Percentiles rank a stretch among this genome's conserved stretches.
These are phyloP conservation scores for Cotesia typhae DNA, from an alignment of 1,140 invertebrate species.

Conservation along the genomic window DNA sequence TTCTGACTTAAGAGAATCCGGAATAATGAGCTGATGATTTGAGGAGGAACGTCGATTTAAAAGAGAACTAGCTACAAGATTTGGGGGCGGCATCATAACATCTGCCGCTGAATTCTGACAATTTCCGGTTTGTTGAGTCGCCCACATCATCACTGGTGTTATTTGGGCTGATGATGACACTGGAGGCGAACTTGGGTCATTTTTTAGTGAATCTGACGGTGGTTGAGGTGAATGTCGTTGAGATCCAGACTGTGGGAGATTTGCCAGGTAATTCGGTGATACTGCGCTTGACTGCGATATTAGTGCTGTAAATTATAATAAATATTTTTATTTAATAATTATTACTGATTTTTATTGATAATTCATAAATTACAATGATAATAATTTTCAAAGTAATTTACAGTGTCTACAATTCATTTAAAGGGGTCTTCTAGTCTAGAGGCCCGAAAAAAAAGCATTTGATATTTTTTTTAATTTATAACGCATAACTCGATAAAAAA, in stretches of 20 bases:
- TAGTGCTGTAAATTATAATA: background rate
- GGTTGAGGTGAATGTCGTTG: background rate
- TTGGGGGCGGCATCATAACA: conserved; percentile 63
- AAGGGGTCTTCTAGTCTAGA: no score
- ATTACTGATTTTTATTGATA: no score
- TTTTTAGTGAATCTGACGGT: conserved; percentile 46
- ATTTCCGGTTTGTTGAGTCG: conserved; percentile 45
- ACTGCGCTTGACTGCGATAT: background rate
- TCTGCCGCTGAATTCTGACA: conserved; percentile 48
- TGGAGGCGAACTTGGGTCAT: conserved; percentile 57
- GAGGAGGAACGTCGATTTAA: conserved; percentile 55
- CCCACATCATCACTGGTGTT: conserved; percentile 59
- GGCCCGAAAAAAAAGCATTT: no score
- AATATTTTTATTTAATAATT: conserved; percentile 43
- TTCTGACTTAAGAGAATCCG: conserved; percentile 74
- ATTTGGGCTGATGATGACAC: conserved; percentile 44
- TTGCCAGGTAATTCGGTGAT: no score
- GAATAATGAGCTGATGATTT: conserved; percentile 61
- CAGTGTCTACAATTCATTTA: no score
- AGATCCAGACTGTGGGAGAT: no score
- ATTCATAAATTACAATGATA: no score
- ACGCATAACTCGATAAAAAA: no score
- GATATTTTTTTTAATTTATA: no score
- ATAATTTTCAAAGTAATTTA: no score
- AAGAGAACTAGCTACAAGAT: conserved; percentile 54